Evolutionary conservation across 1,140 invertebrate species (phyloP), one percentile per base, ranked within the genome.

Genomic region (Ceratina australensis): DNA sequence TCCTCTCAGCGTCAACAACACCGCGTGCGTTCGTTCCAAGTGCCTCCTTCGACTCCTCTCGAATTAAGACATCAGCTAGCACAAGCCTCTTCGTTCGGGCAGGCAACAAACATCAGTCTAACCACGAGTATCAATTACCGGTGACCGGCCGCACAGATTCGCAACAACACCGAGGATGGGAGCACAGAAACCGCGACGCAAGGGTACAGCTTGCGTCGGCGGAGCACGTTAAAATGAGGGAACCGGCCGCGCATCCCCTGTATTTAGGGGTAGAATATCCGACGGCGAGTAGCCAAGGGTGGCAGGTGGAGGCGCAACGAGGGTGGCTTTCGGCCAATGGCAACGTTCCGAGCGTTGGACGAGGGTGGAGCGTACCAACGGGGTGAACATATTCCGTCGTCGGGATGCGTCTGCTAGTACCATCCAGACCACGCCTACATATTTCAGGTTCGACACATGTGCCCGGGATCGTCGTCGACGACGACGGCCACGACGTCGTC

Each of bases 361-460:
- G 88, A 86, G 90, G 92, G 92, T 91, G 92, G 92, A 92, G 92
- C 91, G 80, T 88, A 78, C 65, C 66, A 87, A 84, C 79, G 90
- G 87, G 88, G 86, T 87, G 89, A 92, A 92, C 92, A 92, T 92
- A 92, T 92, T 92, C 92, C 82, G 86, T 89, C 89, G 90, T 90
- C 88, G 90, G 81, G 85, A 88, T 77, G 90, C 91, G 91, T 92
- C 91, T 91, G 91, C 87, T 91, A 89, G 85, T 87, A 84, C 80
- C 81, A 69, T 86, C 80, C 79, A 89, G 87, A 90, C 92, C 92
- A 91, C 92, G 92, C 92, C 92, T 92, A 92, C 91, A 92, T 92
- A 92, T 92, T 92, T 92, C 90, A 92, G 91, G 86, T 92, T 92
- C 91, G 92, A 92, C 92, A 92, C 92, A 92, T 92, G 90, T 92